Conservation (phyloP, 2,888 invertebrate genomes). For the Eristalis pertinax region DNA sequence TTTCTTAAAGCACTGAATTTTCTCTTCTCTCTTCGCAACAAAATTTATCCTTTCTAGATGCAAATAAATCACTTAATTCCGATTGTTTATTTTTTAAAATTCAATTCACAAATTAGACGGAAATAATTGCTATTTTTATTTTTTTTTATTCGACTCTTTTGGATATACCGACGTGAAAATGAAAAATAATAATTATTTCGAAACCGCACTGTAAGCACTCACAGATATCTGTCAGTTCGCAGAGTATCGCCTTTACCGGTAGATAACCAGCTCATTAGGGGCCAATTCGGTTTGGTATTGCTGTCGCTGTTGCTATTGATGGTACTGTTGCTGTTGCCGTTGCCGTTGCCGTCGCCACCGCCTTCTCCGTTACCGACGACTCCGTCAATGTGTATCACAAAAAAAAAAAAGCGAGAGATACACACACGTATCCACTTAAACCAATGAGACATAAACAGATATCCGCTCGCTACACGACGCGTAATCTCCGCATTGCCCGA, state of each 20-base stretch:
- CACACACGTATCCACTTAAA: constrained; percentile 71
- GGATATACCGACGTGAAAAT: constrained; percentile 38
- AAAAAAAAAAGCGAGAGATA: constrained; percentile 24
- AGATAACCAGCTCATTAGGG: constrained; percentile 69
- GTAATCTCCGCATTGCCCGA: constrained; percentile 67
- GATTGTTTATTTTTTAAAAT: constrained; percentile 3
- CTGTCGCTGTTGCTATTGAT: constrained; percentile 3
- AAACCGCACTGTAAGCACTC: constrained; percentile 63
- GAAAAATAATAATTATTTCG: constrained; percentile 66
- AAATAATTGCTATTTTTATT: background rate
- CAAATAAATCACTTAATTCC: background rate
- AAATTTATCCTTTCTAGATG: constrained; percentile 16
- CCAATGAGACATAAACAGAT: constrained; percentile 70
- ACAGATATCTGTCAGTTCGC: constrained; percentile 61
- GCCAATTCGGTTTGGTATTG: constrained; percentile 45
- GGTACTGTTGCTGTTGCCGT: constrained; percentile 5
- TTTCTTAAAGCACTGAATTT: constrained; percentile 1
- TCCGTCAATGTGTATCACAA: constrained; percentile 36
- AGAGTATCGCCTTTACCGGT: constrained; percentile 65
- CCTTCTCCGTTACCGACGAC: constrained; percentile 32
- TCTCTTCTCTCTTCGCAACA: background rate
- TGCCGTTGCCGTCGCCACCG: constrained; percentile 29
- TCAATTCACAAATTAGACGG: constrained; percentile 5
- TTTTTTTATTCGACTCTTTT: constrained; percentile 13
- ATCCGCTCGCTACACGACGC: constrained; percentile 62